Evolutionary conservation across 2,888 invertebrate genomes (phyloP).

Genomic region (Troilus luridus): DNA sequence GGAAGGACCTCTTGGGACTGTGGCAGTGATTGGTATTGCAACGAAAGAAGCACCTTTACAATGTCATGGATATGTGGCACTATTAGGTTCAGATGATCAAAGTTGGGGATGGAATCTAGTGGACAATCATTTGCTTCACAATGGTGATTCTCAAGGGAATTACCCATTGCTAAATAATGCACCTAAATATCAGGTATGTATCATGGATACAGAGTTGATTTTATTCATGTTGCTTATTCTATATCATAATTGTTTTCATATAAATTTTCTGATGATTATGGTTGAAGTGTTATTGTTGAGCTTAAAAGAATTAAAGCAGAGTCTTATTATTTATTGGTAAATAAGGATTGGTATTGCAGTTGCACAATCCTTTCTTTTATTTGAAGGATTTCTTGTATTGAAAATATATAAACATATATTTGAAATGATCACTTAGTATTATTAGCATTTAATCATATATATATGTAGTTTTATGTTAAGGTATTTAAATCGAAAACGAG

Average conservation of each 20-base stretch:
- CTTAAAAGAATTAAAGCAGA: background rate
- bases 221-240: conserved; percentile 39
- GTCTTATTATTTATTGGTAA: too few species aligned
- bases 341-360: background rate
- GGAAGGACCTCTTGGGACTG: conserved; percentile 98
- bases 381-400: background rate
- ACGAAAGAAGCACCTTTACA: conserved; percentile 94
- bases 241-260: background rate
- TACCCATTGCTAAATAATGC: conserved; percentile 96
- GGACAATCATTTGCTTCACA: conserved; percentile 96
- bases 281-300: background rate
- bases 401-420: background rate
- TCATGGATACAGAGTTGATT: background rate
- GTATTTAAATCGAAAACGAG: background rate
- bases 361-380: background rate
- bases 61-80: conserved; percentile 94
- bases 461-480: background rate
- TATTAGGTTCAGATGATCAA: conserved; percentile 95
- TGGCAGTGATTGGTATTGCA: conserved; percentile 96
- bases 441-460: background rate
- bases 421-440: background rate
- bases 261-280: background rate
- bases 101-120: conserved; percentile 99
- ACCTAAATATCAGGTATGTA: conserved; percentile 92
- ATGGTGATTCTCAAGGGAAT: conserved; percentile 94